Base-by-base conservation (phyloP, 2,888 invertebrate species). In the Eupelmus urozonus region DNA sequence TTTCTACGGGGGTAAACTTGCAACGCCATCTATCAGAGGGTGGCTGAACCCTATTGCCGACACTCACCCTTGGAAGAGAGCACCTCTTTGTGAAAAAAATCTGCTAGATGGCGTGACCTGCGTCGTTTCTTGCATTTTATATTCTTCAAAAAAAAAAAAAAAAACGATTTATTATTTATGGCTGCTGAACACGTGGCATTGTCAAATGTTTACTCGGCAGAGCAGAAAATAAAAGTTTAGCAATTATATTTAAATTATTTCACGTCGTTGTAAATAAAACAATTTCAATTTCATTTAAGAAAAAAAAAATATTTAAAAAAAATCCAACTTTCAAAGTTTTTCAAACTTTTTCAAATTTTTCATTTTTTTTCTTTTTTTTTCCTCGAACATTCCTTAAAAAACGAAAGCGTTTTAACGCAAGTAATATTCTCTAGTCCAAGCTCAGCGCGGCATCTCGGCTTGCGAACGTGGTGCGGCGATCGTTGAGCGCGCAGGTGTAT, bases 11-110 rank as follows among this genome's bases (percentile, higher is more conserved):
- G 29, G 18, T 25, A 16, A 34, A 57, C 71, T 42, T n/a, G 82
- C 84, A 84, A 85, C 86, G 88, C 87, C 88, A 88, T 88, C 88
- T 74, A n/a, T 67, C 82, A 76, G 79, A 69, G 65, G 66, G 70
- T 71, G 23, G 74, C 0, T 59, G 82, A 88, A 88, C 84, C 83
- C 51, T 25, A 1, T 57, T 9, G 1, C 29, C 51, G 3, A 63
- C 51, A 34, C 77, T 74, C 67, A 29, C 72, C 67, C 80, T 63
- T 53, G 25, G 75, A 81, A 82, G 81, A 79, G 81, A 66, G 51
- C 60, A 27, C 40, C 65, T 11, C 29, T 45, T 57, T 83, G 66
- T 67, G 74, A 82, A 86, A 86, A 87, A 85, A 86, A 83, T 62
- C 66, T 80, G 75, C 18, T 25, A 85, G 88, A 87, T 88, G 88